Evolutionary conservation across 2,797 vertebrate species (phyloP).

Genomic region (Gorsachius magnificus): DNA sequence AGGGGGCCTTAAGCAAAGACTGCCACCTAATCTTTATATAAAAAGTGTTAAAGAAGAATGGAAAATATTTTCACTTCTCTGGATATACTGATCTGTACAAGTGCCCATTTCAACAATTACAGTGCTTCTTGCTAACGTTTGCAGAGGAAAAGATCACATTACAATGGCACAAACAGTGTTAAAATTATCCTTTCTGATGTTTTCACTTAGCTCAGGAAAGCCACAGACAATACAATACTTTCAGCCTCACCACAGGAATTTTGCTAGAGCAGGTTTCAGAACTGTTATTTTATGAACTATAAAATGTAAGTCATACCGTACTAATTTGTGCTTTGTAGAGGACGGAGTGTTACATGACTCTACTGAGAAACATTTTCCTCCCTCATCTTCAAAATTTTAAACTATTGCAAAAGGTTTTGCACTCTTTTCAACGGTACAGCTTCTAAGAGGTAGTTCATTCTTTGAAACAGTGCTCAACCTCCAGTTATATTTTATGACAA

Average conservation of each 20-base stretch:
- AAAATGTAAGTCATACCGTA: background rate
- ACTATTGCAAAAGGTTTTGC: background rate
- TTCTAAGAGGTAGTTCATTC: background rate
- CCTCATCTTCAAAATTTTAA: background rate
- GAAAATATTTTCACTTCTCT: background rate
- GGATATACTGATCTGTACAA: background rate
- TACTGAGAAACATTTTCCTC: background rate
- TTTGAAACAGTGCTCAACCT: background rate
- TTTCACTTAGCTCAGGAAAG: background rate
- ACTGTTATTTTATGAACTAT: background rate
- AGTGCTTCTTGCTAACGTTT: background rate
- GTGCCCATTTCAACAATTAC: background rate
- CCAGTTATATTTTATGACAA: background rate
- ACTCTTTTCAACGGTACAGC: background rate
- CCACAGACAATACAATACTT: constrained; percentile 21
- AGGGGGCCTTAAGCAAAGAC: background rate
- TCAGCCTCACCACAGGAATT: background rate
- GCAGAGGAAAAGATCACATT: background rate
- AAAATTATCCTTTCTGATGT: background rate
- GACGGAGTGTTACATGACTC: background rate
- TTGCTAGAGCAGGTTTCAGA: background rate
- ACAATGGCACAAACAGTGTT: background rate
- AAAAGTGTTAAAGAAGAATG: background rate
- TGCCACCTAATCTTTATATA: background rate
- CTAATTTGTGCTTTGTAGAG: background rate